Conservation (phyloP, 2,888 invertebrate species). For the Drosophila koepferae region DNA sequence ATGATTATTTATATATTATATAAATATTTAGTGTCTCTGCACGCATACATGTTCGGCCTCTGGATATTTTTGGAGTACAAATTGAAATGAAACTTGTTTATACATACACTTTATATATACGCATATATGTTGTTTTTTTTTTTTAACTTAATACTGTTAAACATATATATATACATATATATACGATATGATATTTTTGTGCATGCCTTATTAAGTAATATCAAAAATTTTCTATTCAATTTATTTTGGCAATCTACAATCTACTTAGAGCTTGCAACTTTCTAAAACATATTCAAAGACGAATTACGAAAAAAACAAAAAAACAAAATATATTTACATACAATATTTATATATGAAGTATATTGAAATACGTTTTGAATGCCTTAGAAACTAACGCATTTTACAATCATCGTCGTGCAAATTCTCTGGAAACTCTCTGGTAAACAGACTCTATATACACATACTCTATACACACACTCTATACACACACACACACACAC, state of each 20-base stretch:
- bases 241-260: slow-evolving; percentile 59
- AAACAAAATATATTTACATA: slow-evolving; percentile 32
- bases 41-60: slow-evolving; percentile 9
- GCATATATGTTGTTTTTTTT: slow-evolving; percentile 1
- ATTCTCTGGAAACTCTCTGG: slow-evolving; percentile 49
- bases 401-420: slow-evolving; percentile 55
- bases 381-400: slow-evolving; percentile 57
- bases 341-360: slow-evolving; percentile 18
- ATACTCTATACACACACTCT: slow-evolving; percentile 17
- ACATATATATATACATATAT: background rate
- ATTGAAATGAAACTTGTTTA: slow-evolving; percentile 14
- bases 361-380: slow-evolving; percentile 34
- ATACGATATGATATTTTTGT: slow-evolving; percentile 41
- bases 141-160: slow-evolving; percentile 19
- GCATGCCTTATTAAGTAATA: slow-evolving; percentile 61
- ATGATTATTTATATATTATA: background rate
- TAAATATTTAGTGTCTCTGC: background rate
- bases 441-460: slow-evolving; percentile 18
- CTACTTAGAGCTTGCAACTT: slow-evolving; percentile 56
- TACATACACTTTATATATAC: background rate
- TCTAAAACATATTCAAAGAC: slow-evolving; percentile 37
- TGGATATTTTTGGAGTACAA: slow-evolving; percentile 19
- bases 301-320: slow-evolving; percentile 26
- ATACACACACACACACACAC: slow-evolving; percentile 28
- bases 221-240: slow-evolving; percentile 58